Percentiles rank a stretch among this genome's conserved stretches.
These are phyloP conservation scores for Eptesicus fuscus DNA, from an alignment of 2,113 vertebrate genomes.

Conservation along the genomic window DNA sequence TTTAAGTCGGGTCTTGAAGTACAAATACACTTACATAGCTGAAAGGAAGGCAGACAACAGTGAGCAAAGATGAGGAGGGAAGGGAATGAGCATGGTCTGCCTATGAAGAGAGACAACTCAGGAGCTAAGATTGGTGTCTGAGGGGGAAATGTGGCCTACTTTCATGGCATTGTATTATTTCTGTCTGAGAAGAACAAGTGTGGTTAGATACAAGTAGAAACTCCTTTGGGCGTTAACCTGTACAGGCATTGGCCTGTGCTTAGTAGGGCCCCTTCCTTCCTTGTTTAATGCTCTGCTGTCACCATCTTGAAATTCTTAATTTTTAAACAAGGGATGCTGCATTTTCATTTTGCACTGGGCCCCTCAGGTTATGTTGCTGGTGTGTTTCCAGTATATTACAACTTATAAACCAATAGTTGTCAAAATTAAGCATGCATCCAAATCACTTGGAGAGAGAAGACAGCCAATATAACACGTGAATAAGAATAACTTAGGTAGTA, in stretches of 20 bases:
- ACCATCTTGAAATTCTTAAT: conserved; percentile 11
- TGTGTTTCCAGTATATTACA: background rate
- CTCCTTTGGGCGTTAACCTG: background rate
- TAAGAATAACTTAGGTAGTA: background rate
- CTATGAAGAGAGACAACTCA: background rate
- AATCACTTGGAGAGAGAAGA: background rate
- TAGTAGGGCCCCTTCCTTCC: background rate
- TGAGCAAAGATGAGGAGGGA: background rate
- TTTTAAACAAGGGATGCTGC: background rate
- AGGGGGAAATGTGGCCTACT: background rate
- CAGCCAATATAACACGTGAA: background rate
- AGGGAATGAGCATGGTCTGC: background rate
- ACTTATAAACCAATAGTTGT: background rate
- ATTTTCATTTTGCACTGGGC: background rate
- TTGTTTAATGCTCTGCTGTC: background rate
- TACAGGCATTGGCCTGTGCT: background rate
- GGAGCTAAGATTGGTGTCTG: background rate
- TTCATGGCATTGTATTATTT: background rate
- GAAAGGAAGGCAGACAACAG: background rate
- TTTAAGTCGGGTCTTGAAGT: background rate
- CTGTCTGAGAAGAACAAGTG: background rate
- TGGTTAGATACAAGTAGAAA: background rate
- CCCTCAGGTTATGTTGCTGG: background rate
- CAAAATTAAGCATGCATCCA: background rate
- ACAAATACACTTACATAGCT: background rate